Evolutionary conservation across 2,888 invertebrate species (phyloP), one percentile per base, ranked within the genome.

Genomic region (Galerucella nymphaeae): DNA sequence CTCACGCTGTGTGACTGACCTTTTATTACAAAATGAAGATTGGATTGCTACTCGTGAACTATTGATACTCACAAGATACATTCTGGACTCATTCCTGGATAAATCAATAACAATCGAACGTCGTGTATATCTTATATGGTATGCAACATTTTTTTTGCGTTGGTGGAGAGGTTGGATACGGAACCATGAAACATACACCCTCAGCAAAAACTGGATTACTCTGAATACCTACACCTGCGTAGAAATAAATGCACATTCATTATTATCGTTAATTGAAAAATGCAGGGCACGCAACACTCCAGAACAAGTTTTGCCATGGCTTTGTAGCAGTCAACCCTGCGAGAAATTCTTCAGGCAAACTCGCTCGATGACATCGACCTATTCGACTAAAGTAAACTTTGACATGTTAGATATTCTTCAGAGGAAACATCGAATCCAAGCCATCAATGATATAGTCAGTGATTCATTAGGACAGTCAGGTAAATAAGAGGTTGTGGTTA

Each of bases 291-390:
- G 53, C 16, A 66, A 69, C 50, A 45, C 18, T 42, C 53, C 57
- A n/a, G 58, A 71, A 18, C 42, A 65, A 45, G 67, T 76, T 70
- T 16, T 70, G 14, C 70, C 72, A 53, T 70, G 66, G 63, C 42
- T 76, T n/a, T 57, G 59, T 10, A 74, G 74, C 62, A 74, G 76
- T 48, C 76, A 74, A 58, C 71, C 72, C 18, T 76, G 76, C 64
- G 68, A 76, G 65, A 64, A 71, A 16, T 23, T 67, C 13, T 75
- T 76, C 57, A 62, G 76, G 42, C 42, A 61, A 61, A 38, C 62
- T 10, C 41, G 76, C 14, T 74, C 76, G 14, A 67, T 76, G 72
- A 74, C 74, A 1, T 66, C 58, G 14, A 76, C 74, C 20, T 76
- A 71, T 66, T 76, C 76, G 14, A 76, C 71, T 48, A 59, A 62